A percentile compares a stretch with the other conserved stretches of the same genome.
Conservation (phyloP, 1,140 invertebrate species). For the Hesperophylax magnus region DNA sequence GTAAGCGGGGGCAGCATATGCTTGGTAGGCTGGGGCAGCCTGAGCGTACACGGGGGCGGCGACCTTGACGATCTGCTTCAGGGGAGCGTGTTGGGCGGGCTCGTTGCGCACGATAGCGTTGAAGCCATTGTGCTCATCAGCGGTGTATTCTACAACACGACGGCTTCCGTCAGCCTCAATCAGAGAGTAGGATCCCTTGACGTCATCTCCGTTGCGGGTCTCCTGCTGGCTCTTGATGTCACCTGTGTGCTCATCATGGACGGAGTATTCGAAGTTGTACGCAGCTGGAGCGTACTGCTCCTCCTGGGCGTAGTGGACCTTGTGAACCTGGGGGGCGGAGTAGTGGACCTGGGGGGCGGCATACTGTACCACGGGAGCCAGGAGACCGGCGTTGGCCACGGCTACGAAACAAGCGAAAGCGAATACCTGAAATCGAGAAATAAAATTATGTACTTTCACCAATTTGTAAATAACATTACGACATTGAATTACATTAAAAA, state of each 20-base stretch:
- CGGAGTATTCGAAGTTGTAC: too few species aligned
- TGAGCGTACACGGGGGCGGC: slow-evolving; percentile 58
- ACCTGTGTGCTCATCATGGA: too few species aligned
- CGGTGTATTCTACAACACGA: slow-evolving; percentile 81
- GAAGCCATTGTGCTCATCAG: slow-evolving; percentile 80
- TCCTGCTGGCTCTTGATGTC: too few species aligned
- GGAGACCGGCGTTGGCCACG: slow-evolving; percentile 33
- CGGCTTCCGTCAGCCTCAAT: slow-evolving; percentile 77
- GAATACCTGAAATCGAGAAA: slow-evolving; percentile 35
- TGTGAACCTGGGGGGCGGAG: too few species aligned
- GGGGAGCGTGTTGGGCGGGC: slow-evolving; percentile 62
- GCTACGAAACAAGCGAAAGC: slow-evolving; percentile 53
- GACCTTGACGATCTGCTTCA: slow-evolving; percentile 63
- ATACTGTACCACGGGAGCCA: too few species aligned
- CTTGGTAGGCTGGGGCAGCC: slow-evolving; percentile 59
- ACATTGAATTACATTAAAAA: too few species aligned
- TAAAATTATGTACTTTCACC: too few species aligned
- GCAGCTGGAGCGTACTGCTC: too few species aligned
- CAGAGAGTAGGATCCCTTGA: slow-evolving; percentile 59
- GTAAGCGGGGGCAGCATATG: background rate
- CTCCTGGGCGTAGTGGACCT: too few species aligned
- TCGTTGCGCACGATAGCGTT: slow-evolving; percentile 77
- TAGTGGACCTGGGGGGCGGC: too few species aligned
- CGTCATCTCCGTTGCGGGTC: too few species aligned
- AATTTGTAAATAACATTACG: too few species aligned